Evolutionary conservation across 2,888 invertebrate genomes (phyloP).

Genomic region (Strigamia maritima): DNA sequence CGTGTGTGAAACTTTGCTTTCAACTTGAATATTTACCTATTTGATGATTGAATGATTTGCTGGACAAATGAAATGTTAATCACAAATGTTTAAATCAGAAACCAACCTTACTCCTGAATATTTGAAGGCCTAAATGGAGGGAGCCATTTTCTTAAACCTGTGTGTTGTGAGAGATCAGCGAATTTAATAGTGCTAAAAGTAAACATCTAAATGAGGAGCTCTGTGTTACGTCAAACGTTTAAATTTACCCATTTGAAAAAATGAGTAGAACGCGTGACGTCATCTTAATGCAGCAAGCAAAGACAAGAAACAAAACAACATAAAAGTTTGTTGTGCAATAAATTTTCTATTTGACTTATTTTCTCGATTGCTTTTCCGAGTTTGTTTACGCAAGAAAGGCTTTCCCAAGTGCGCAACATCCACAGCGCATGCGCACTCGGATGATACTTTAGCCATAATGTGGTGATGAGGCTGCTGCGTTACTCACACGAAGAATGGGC

Average conservation of each 20-base stretch:
- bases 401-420: conserved; percentile 34
- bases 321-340: conserved; percentile 26
- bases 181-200: conserved; percentile 9
- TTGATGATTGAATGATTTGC: background rate
- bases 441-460: conserved; percentile 26
- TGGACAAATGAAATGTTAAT: background rate
- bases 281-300: background rate
- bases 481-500: conserved; percentile 34
- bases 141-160: background rate
- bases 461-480: conserved; percentile 28
- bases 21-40: conserved; percentile 1
- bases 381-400: conserved; percentile 32
- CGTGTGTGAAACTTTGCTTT: conserved; percentile 16
- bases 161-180: background rate
- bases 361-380: conserved; percentile 32
- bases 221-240: background rate
- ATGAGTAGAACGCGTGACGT: background rate
- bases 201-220: background rate
- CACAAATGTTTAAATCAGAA: background rate
- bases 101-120: background rate
- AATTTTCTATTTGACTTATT: conserved; percentile 32
- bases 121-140: background rate
- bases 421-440: conserved; percentile 9
- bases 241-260: conserved; percentile 4
- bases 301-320: background rate